phyloP scores from a whole-genome alignment of 2,113 vertebrate genomes.

The Eubucco bourcierii region DNA sequence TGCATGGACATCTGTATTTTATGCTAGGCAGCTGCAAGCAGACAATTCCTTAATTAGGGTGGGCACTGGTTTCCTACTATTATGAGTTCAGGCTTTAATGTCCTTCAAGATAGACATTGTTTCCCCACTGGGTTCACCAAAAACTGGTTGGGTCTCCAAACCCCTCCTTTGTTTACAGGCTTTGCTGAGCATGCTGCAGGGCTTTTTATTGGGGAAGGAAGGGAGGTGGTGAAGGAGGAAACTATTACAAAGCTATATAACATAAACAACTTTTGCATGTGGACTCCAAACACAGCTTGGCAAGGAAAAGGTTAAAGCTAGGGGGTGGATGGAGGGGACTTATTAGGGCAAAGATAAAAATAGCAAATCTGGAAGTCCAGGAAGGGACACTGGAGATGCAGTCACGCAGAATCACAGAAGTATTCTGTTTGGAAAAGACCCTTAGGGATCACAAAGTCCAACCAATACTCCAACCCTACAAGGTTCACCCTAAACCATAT shows the following conservation, averaged over 20 bases:
- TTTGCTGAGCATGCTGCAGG: background rate
- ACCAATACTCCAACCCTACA: no score
- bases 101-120: background rate
- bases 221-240: slow-evolving; percentile 57
- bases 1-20: background rate
- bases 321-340: background rate
- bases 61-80: slow-evolving; percentile 47
- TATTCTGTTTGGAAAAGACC: no score
- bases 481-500: no score
- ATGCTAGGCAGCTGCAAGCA: background rate
- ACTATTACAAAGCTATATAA: slow-evolving; percentile 39
- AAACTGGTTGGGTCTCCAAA: slow-evolving; percentile 18
- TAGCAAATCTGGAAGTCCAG: background rate
- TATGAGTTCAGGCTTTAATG: slow-evolving; percentile 14
- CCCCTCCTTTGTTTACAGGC: slow-evolving; percentile 16
- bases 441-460: no score
- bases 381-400: background rate
- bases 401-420: background rate
- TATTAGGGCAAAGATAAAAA: background rate
- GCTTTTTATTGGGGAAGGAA: slow-evolving; percentile 60
- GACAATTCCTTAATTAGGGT: slow-evolving; percentile 10
- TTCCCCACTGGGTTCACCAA: slow-evolving; percentile 26
- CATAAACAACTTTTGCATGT: slow-evolving; percentile 53
- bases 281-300: background rate
- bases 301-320: slow-evolving; percentile 51